phyloP scores from a whole-genome alignment of 2,113 vertebrate species.

The Megaptera novaeangliae region DNA sequence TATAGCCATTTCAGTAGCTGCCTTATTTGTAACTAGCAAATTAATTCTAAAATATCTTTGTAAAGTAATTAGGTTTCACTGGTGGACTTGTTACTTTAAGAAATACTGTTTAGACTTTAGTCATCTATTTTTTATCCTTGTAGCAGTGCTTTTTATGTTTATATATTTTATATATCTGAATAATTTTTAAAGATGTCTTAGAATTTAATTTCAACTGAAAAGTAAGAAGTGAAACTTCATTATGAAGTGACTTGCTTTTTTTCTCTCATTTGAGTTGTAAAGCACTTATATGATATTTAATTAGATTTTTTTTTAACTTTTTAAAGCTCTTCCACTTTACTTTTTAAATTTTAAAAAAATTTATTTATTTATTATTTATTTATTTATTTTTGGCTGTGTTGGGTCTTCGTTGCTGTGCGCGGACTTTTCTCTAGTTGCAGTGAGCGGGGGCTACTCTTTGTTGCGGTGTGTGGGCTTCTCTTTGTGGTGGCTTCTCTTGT shows the following conservation, averaged over 20 bases:
- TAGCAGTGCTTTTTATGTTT: constrained; percentile 3
- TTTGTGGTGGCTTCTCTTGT: no score
- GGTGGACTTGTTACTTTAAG: constrained; percentile 4
- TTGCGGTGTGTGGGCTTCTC: no score
- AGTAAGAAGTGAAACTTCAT: not conserved
- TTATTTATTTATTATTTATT: no score
- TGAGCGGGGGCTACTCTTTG: no score
- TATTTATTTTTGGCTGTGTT: no score
- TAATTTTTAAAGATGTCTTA: constrained; percentile 11
- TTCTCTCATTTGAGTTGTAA: not conserved
- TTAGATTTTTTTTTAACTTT: not conserved
- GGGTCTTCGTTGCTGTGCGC: no score
- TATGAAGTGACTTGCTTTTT: not conserved
- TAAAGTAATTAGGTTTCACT: not conserved
- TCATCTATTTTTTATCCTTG: not conserved
- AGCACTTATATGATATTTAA: constrained; percentile 6
- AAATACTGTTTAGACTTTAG: not conserved
- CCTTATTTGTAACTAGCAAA: not conserved
- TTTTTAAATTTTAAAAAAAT: no score
- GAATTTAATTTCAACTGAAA: not conserved
- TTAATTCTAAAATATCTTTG: constrained; percentile 17
- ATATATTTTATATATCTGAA: not conserved
- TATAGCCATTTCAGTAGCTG: not conserved
- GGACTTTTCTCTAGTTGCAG: no score
- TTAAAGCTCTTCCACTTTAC: not conserved